Evolutionary conservation across 2,113 vertebrate species (phyloP).

Genomic region (Cacatua alba): DNA sequence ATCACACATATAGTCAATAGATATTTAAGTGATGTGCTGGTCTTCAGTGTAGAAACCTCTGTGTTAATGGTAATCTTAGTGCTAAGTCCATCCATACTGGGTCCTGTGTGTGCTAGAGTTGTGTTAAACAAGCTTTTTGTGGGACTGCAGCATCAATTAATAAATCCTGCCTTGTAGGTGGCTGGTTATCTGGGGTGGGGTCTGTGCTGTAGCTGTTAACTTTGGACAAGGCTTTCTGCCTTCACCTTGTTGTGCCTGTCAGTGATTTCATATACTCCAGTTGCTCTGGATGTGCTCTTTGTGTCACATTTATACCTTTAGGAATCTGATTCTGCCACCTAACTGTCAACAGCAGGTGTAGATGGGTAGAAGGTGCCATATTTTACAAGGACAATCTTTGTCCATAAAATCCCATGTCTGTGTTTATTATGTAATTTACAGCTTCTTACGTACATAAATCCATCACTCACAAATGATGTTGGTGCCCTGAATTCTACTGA

Average conservation of each 20-base stretch:
- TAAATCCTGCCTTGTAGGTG: neutral
- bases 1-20: neutral
- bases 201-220: neutral
- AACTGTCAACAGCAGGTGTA: neutral
- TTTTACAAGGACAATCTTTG: neutral
- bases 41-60: neutral
- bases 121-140: neutral
- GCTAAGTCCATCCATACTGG: neutral
- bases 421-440: conserved; percentile 8
- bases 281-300: neutral
- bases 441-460: neutral
- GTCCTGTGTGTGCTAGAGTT: neutral
- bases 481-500: neutral
- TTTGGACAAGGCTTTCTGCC: neutral
- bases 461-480: neutral
- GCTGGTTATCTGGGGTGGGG: neutral
- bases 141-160: neutral
- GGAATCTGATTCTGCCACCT: neutral
- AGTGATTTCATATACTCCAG: neutral
- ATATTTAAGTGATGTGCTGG: neutral
- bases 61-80: neutral
- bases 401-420: neutral
- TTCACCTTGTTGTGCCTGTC: neutral
- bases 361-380: neutral
- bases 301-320: neutral